These are phyloP conservation scores for Drosophila eugracilis DNA, from an alignment of 1,140 invertebrate genomes.

Conservation along the genomic window DNA sequence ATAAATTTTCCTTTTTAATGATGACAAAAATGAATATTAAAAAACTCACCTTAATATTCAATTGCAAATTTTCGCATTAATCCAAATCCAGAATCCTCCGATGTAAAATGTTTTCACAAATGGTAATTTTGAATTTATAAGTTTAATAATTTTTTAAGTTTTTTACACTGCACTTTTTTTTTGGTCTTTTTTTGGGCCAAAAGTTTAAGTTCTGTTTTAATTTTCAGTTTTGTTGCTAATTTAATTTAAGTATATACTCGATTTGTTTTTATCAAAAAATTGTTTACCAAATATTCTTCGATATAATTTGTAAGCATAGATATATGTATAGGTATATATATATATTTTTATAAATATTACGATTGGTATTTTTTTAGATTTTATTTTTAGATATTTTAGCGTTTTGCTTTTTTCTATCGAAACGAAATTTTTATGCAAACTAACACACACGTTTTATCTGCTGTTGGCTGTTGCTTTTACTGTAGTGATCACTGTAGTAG, in stretches of 20 bases:
- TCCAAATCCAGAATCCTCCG: slow-evolving; percentile 61
- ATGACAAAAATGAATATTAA: too few species aligned
- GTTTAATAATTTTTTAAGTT: slow-evolving; percentile 30
- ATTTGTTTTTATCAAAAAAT: slow-evolving; percentile 62
- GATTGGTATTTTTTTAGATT: slow-evolving; percentile 17
- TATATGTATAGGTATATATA: slow-evolving; percentile 55
- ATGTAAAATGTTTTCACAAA: slow-evolving; percentile 56
- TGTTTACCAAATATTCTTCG: slow-evolving; percentile 73
- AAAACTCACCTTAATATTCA: slow-evolving; percentile 69
- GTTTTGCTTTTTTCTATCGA: slow-evolving; percentile 68
- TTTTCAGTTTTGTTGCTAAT: slow-evolving; percentile 44
- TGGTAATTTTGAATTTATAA: slow-evolving; percentile 39
- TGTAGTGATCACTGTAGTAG: slow-evolving; percentile 46
- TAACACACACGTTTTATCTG: slow-evolving; percentile 77
- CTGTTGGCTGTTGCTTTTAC: slow-evolving; percentile 43
- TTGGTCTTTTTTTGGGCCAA: slow-evolving; percentile 53
- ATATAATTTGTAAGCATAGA: slow-evolving; percentile 60
- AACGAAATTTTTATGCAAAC: slow-evolving; percentile 85
- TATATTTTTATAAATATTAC: slow-evolving; percentile 60
- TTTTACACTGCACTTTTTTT: slow-evolving; percentile 41
- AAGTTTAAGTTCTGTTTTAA: slow-evolving; percentile 34
- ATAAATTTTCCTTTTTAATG: too few species aligned
- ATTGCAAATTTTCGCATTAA: slow-evolving; percentile 75
- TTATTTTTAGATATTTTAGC: slow-evolving; percentile 15
- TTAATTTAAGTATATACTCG: slow-evolving; percentile 34